phyloP scores from a whole-genome alignment of 2,888 invertebrate species.

The Melikaiella ostensackeni region DNA sequence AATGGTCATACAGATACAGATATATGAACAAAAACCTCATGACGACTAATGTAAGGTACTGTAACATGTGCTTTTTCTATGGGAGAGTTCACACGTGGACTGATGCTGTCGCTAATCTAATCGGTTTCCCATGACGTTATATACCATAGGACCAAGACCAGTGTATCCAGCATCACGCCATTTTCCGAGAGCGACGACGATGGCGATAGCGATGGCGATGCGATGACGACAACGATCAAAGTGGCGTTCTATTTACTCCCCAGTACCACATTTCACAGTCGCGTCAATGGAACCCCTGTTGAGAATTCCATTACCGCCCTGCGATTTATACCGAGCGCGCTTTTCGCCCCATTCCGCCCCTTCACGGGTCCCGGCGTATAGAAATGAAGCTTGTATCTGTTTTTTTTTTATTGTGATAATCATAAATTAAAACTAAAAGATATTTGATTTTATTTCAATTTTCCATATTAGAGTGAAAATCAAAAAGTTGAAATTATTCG shows the following conservation, averaged over 20 bases:
- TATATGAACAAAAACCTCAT: not conserved
- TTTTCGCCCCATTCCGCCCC: constrained; percentile 39
- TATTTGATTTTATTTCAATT: not conserved
- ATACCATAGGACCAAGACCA: not conserved
- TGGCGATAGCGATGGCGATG: constrained; percentile 12
- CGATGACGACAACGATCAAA: constrained; percentile 27
- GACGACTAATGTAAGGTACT: not conserved
- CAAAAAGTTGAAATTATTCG: no score
- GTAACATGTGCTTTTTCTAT: constrained; percentile 68
- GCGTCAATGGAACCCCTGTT: constrained; percentile 73
- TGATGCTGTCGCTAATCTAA: constrained; percentile 64
- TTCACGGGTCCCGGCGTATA: not conserved
- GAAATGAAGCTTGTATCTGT: constrained; percentile 17
- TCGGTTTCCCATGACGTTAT: constrained; percentile 57
- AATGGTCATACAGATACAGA: not conserved
- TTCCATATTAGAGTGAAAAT: no score
- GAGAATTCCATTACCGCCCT: constrained; percentile 75
- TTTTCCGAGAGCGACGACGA: not conserved
- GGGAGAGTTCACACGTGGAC: constrained; percentile 70
- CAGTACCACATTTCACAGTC: constrained; percentile 65
- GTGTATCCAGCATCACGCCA: not conserved
- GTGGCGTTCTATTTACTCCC: constrained; percentile 37
- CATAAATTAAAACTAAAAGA: not conserved
- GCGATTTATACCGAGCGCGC: constrained; percentile 63
- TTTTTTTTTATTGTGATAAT: not conserved